Evolutionary conservation across 2,797 vertebrate species (phyloP).

Genomic region (Squalus acanthias): DNA sequence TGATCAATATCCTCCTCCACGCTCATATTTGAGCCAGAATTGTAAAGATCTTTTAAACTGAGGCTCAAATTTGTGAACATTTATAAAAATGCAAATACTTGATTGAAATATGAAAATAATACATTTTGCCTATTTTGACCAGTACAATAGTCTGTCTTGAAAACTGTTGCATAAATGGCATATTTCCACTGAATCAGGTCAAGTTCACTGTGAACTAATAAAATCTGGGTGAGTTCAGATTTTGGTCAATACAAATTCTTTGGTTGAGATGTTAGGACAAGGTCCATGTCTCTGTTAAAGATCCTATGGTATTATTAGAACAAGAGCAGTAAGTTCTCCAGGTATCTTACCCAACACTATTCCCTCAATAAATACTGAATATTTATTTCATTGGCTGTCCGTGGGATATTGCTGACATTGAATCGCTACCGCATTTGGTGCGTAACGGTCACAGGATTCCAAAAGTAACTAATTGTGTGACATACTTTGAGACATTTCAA

Average conservation of each 20-base stretch:
- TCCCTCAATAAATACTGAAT: not conserved
- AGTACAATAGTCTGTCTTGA: not conserved
- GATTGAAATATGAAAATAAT: not conserved
- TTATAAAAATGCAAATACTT: not conserved
- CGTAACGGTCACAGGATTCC: not conserved
- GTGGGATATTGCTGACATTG: not conserved
- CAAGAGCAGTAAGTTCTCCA: too few relatives aligned
- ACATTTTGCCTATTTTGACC: not conserved
- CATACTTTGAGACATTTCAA: not conserved
- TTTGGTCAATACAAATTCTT: too few relatives aligned
- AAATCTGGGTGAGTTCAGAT: too few relatives aligned
- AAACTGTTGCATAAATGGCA: not conserved
- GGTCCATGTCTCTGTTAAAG: too few relatives aligned
- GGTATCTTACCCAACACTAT: too few relatives aligned
- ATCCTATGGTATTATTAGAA: too few relatives aligned
- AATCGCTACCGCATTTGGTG: not conserved
- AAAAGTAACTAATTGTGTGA: not conserved
- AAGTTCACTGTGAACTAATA: too few relatives aligned
- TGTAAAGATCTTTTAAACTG: not conserved
- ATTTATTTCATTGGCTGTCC: not conserved
- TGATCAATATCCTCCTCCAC: not conserved
- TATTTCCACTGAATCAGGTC: not conserved
- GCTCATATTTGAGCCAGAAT: not conserved
- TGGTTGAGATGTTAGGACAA: too few relatives aligned
- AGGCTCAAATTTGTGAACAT: not conserved